Conservation (phyloP, 2,113 vertebrate genomes). For the Thermophis baileyi region DNA sequence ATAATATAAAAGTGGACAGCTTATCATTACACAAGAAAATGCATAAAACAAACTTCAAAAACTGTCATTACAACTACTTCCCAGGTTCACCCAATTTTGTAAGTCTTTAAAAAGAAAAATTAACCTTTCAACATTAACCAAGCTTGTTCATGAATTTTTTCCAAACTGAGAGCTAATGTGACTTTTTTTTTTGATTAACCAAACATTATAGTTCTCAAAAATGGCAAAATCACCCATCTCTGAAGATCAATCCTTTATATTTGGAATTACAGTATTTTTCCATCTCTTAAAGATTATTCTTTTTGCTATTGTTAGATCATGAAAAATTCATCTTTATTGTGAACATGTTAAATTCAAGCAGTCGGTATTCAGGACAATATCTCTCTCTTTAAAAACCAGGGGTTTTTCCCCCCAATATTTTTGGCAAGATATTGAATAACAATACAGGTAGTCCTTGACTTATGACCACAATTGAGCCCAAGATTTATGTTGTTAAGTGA, state of each 20-base stretch:
- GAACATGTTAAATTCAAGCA: not conserved
- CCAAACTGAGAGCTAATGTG: not conserved
- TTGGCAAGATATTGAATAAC: not conserved
- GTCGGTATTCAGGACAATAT: not conserved
- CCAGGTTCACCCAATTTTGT: not conserved
- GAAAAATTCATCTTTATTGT: not conserved
- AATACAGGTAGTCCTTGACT: too few species aligned
- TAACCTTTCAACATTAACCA: not conserved
- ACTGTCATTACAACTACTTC: not conserved
- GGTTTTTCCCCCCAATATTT: rapidly evolving
- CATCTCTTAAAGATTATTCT: not conserved
- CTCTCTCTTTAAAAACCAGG: not conserved
- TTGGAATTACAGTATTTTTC: not conserved
- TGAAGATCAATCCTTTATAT: not conserved
- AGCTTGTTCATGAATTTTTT: not conserved
- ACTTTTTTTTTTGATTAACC: not conserved
- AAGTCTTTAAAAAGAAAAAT: not conserved
- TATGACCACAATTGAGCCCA: too few species aligned
- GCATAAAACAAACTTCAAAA: not conserved
- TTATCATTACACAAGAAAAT: not conserved
- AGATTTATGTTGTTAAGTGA: too few species aligned
- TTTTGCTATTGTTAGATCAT: not conserved
- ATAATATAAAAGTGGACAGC: not conserved
- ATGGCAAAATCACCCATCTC: not conserved
- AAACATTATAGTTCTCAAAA: not conserved